A percentile compares a stretch with the other conserved stretches of the same genome.
Evolutionary conservation across 2,888 invertebrate genomes (phyloP).

Genomic region (Drosophila macrothrix): DNA sequence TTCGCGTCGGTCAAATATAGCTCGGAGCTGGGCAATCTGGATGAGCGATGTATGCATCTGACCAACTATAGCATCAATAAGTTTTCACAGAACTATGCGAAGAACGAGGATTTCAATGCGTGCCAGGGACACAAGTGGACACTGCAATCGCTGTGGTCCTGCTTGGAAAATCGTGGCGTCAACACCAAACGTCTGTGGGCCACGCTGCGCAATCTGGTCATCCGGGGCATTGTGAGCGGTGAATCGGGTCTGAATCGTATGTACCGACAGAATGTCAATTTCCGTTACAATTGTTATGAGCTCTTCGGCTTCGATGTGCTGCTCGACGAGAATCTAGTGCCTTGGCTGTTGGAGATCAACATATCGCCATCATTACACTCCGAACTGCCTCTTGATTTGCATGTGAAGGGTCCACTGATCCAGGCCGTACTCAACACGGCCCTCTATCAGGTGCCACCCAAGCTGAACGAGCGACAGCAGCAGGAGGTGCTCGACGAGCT

Average conservation of each 20-base stretch:
- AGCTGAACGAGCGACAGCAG: conserved; percentile 83
- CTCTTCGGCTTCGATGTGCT: conserved; percentile 98
- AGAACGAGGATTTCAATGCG: conserved; percentile 95
- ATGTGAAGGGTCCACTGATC: conserved; percentile 97
- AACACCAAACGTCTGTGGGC: conserved; percentile 93
- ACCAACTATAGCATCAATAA: conserved; percentile 97
- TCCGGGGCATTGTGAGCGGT: conserved; percentile 96
- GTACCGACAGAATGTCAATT: conserved; percentile 90
- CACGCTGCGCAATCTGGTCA: conserved; percentile 94
- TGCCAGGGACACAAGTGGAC: conserved; percentile 98
- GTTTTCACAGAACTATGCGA: conserved; percentile 93
- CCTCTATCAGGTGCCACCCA: conserved; percentile 90
- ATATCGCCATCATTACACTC: conserved; percentile 96
- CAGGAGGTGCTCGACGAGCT: conserved; percentile 80
- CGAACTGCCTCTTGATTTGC: conserved; percentile 94
- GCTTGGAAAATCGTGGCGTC: conserved; percentile 87
- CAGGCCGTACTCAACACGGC: conserved; percentile 96
- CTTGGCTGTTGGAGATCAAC: conserved; percentile 98
- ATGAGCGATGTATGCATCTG: conserved; percentile 95
- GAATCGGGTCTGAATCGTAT: conserved; percentile 91
- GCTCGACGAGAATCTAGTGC: conserved; percentile 95
- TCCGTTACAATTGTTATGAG: conserved; percentile 96
- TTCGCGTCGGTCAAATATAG: conserved; percentile 98
- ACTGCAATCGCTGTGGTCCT: conserved; percentile 88
- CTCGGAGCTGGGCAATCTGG: conserved; percentile 90